Evolutionary conservation across 2,797 vertebrate genomes (phyloP), one percentile per base, ranked within the genome.

Genomic region (Sebastiscus albofasciatus): DNA sequence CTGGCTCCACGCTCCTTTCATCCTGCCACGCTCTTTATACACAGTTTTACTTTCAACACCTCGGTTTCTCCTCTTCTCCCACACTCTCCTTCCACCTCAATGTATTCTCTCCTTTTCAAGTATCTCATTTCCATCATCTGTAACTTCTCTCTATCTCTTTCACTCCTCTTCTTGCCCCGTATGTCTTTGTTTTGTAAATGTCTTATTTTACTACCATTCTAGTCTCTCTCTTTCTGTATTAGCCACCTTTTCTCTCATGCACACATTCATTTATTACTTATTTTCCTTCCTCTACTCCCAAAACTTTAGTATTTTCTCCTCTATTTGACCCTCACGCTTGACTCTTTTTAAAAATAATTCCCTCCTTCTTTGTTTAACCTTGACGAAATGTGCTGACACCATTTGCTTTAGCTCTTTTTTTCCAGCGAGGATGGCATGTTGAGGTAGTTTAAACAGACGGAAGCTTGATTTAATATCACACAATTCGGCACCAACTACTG

Each of bases 161-260:
- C 27, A 13, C 39, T 55, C n/a, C 3, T 46, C 14, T 67, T 46
- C 67, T 55, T 61, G 6, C 18, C 56, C 13, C 14, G 27, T 39
- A 80, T 62, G 67, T 73, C 65, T 75, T n/a, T 34, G 7, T 72
- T 16, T 26, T 81, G 75, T 87, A 75, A 85, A 89, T 83, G 87
- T 84, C 84, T 81, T 20, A 87, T 83, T 73, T 58, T 1, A 75
- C 39, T 24, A 72, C 62, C 39, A 60, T 61, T 80, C 42, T 56
- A n/a, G 24, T 22, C 31, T 7, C 58, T 26, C 34, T 52, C 67
- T 60, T 56, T 65, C 42, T 22, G 3, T 34, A 34, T 69, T 60
- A 49, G 54, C 33, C 39, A 36, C 34, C 56, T 27, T 67, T 24
- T 75, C 24, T 27, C n/a, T 64, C 14, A 67, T 29, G 5, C 65